These are phyloP conservation scores for Trachymyrmex septentrionalis DNA, from an alignment of 1,140 invertebrate genomes.

Conservation along the genomic window DNA sequence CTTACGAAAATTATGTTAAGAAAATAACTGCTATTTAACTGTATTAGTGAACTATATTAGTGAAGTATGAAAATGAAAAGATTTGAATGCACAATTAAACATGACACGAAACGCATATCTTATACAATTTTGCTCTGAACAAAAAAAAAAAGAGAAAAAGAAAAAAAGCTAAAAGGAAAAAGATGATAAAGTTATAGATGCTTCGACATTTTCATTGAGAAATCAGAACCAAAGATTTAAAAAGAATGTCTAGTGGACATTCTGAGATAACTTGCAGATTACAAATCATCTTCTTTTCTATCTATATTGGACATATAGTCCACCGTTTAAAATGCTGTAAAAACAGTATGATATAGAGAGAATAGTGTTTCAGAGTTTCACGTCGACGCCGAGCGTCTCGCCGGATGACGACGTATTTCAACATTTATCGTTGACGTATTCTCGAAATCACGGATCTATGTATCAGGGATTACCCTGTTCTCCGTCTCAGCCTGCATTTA, in stretches of 20 bases:
- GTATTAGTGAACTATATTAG: neutral
- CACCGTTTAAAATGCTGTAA: neutral
- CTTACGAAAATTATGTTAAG: neutral
- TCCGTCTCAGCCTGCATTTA: conserved; percentile 91
- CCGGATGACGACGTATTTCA: conserved; percentile 98
- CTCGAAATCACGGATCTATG: conserved; percentile 96
- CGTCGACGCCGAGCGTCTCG: conserved; percentile 92
- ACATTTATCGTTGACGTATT: conserved; percentile 95
- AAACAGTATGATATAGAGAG: conserved; percentile 54
- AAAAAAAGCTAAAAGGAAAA: neutral
- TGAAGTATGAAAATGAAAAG: neutral
- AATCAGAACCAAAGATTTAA: neutral
- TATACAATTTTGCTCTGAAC: neutral
- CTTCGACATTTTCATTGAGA: neutral
- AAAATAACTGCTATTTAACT: neutral
- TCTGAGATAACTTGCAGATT: neutral
- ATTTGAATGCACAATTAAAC: conserved; percentile 2
- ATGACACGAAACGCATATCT: neutral
- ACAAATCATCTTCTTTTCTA: conserved; percentile 26
- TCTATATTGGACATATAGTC: neutral
- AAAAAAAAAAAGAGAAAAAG: neutral
- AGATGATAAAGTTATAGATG: neutral
- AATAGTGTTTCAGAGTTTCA: conserved; percentile 93
- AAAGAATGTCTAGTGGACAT: neutral
- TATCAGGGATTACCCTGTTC: conserved; percentile 93